phyloP scores from a whole-genome alignment of 2,888 invertebrate species.

The Hedya salicella region DNA sequence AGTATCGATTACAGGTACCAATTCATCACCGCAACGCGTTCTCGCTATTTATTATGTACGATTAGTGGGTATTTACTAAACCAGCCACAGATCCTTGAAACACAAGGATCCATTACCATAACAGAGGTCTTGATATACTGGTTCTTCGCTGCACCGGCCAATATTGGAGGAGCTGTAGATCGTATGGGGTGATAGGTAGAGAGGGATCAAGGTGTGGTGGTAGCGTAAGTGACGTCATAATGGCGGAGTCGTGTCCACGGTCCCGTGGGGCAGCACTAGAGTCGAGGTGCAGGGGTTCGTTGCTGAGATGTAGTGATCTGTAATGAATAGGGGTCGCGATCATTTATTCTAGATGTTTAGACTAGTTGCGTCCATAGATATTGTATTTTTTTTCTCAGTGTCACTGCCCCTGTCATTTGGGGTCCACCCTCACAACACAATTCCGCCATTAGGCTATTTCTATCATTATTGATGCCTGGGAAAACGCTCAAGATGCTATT shows the following conservation, averaged over 20 bases:
- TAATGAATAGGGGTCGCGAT: constrained; percentile 16
- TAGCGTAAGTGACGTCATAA: constrained; percentile 24
- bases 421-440: no score
- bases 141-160: neutral
- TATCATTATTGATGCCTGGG: neutral
- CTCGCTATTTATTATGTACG: constrained; percentile 34
- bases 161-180: neutral
- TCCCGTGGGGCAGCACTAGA: constrained; percentile 17
- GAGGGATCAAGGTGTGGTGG: constrained; percentile 5
- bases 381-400: neutral
- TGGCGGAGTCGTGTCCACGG: constrained; percentile 28
- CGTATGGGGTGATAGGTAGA: neutral
- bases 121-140: constrained; percentile 1
- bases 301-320: neutral
- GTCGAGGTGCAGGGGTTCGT: constrained; percentile 21
- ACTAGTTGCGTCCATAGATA: no score
- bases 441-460: neutral
- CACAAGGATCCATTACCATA: neutral
- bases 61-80: constrained; percentile 11
- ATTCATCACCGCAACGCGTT: constrained; percentile 29
- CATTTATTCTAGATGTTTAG: constrained; percentile 3
- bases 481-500: no score
- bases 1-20: constrained; percentile 22
- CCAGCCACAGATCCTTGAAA: neutral
- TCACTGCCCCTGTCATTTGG: neutral